Conservation (phyloP, 2,797 vertebrate genomes). For the Enteromius unitaeniatus region DNA sequence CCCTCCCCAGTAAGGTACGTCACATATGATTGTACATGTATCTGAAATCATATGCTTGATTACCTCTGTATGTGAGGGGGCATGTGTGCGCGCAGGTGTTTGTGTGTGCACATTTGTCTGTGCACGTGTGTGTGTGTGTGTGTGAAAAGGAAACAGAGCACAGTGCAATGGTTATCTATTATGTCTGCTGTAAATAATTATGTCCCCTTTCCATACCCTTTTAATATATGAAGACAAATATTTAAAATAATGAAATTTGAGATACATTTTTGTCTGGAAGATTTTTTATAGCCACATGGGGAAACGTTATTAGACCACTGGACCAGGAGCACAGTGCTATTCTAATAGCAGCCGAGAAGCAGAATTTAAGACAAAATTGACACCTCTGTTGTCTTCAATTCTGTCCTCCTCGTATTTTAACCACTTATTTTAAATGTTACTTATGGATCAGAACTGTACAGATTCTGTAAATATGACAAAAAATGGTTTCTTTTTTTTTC, state of each 20-base stretch:
- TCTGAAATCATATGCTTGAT: slow-evolving; percentile 82
- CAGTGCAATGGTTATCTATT: slow-evolving; percentile 70
- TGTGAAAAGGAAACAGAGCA: slow-evolving; percentile 55
- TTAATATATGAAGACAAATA: slow-evolving; percentile 75
- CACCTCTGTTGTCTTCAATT: slow-evolving; percentile 58
- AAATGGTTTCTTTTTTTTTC: slow-evolving; percentile 73
- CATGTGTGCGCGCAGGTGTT: slow-evolving; percentile 49
- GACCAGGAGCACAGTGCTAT: slow-evolving; percentile 48
- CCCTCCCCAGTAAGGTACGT: slow-evolving; percentile 56
- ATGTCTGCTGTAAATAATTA: slow-evolving; percentile 77
- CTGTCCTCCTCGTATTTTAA: slow-evolving; percentile 62
- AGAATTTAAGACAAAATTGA: slow-evolving; percentile 45
- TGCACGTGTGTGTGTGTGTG: slow-evolving; percentile 16
- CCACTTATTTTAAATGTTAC: slow-evolving; percentile 72
- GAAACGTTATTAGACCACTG: slow-evolving; percentile 47
- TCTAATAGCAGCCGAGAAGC: slow-evolving; percentile 48
- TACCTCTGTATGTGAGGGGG: slow-evolving; percentile 70
- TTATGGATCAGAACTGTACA: slow-evolving; percentile 77
- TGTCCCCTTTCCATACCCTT: slow-evolving; percentile 77
- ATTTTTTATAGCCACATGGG: slow-evolving; percentile 56
- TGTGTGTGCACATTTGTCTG: slow-evolving; percentile 67
- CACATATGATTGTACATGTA: slow-evolving; percentile 77
- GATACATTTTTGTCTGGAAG: slow-evolving; percentile 72
- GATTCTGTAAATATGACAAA: slow-evolving; percentile 83
- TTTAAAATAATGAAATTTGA: slow-evolving; percentile 74